Conservation (phyloP, 2,797 vertebrate species). For the Aeoliscus strigatus region DNA sequence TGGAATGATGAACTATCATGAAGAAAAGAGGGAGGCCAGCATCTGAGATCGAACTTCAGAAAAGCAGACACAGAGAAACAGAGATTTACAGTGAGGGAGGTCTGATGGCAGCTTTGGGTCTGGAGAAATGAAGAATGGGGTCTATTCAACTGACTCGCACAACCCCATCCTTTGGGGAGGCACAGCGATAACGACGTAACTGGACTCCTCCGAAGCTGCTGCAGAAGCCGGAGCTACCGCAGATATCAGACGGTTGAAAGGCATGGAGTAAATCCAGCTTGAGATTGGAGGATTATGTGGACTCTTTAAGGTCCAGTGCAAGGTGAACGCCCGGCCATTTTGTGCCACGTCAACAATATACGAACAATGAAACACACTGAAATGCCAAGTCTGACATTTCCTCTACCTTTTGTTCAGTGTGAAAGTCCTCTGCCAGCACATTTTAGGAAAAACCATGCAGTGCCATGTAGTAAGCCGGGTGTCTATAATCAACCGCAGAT, state of each 20-base stretch:
- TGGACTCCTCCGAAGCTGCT: conserved; percentile 17
- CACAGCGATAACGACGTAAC: conserved; percentile 44
- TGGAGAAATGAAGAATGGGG: conserved; percentile 32
- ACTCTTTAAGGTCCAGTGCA: conserved; percentile 13
- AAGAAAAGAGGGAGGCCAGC: conserved; percentile 7
- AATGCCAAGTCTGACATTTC: conserved; percentile 25
- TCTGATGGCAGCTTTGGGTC: conserved; percentile 17
- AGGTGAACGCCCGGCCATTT: conserved; percentile 18
- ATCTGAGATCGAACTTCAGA: conserved; percentile 10
- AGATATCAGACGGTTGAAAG: conserved; percentile 32
- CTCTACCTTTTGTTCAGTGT: conserved; percentile 33
- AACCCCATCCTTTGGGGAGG: conserved; percentile 23
- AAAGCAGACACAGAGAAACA: conserved; percentile 8
- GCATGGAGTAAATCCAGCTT: conserved; percentile 6
- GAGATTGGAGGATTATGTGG: conserved; percentile 28
- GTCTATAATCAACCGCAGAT: conserved; percentile 31
- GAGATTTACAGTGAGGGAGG: conserved; percentile 24
- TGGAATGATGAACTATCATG: neutral
- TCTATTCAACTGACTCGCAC: conserved; percentile 31
- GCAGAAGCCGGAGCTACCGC: conserved; percentile 7
- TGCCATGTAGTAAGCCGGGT: conserved; percentile 39
- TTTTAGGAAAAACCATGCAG: conserved; percentile 41
- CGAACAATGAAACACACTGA: conserved; percentile 10
- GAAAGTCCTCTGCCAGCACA: conserved; percentile 36
- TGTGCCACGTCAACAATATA: neutral